phyloP scores from a whole-genome alignment of 2,797 vertebrate species.

The Thamnophis elegans region DNA sequence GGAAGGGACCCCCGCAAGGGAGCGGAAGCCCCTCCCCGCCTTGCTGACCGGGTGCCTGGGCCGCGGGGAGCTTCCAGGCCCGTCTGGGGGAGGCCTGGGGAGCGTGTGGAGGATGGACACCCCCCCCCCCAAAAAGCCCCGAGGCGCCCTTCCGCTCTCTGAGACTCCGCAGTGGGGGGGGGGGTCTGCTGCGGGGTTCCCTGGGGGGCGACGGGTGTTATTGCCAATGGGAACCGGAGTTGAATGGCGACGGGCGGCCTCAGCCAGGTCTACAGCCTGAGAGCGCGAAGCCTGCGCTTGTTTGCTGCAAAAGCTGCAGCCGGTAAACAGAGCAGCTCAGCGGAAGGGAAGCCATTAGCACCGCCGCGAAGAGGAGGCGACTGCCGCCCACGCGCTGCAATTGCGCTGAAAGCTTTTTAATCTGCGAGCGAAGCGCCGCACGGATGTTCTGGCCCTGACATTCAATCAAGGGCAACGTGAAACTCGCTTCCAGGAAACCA shows the following conservation, averaged over 20 bases:
- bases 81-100: too few relatives aligned
- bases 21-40: too few relatives aligned
- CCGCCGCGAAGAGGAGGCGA: not conserved
- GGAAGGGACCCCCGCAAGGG: too few relatives aligned
- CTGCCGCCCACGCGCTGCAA: not conserved
- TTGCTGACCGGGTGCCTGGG: too few relatives aligned
- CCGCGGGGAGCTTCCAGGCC: too few relatives aligned
- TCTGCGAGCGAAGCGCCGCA: not conserved
- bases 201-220: not conserved
- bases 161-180: not conserved
- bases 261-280: not conserved
- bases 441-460: not conserved
- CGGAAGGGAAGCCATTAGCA: not conserved
- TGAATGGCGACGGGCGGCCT: not conserved
- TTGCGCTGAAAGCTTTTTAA: conserved; percentile 30
- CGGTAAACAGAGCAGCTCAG: not conserved
- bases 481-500: conserved; percentile 14
- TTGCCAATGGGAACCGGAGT: not conserved
- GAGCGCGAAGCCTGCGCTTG: not conserved
- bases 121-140: too few relatives aligned
- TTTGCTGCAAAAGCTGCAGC: not conserved
- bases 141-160: too few relatives aligned
- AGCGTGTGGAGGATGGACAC: too few relatives aligned
- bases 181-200: not conserved
- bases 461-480: not conserved